Conservation (phyloP, 1,140 invertebrate genomes). For the Coelopa frigida region DNA sequence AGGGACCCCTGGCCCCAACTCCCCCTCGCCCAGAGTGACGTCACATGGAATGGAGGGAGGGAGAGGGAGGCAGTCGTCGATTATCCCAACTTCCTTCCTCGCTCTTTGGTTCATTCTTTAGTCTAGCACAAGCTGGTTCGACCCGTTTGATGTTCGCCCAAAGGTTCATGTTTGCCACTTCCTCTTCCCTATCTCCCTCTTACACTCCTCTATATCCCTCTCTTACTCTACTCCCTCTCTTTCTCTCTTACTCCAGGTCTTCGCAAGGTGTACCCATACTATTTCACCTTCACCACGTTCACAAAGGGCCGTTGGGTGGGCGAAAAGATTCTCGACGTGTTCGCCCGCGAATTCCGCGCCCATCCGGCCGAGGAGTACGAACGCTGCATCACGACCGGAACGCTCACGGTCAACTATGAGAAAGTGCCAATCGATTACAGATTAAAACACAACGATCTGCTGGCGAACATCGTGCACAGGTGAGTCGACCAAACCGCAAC, state of each 20-base stretch:
- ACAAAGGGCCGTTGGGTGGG: conserved; percentile 97
- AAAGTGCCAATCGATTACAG: conserved; percentile 86
- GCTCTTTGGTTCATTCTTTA: no score
- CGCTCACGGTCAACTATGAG: conserved; percentile 91
- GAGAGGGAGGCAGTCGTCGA: no score
- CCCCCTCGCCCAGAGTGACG: no score
- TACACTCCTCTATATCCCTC: background rate
- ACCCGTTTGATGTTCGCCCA: no score
- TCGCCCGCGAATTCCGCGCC: conserved; percentile 86
- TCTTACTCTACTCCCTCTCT: background rate
- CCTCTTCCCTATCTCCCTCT: background rate
- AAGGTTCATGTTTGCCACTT: no score
- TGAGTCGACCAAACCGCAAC: conserved; percentile 42
- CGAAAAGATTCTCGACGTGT: conserved; percentile 89
- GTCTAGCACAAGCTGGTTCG: no score
- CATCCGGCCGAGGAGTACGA: conserved; percentile 89
- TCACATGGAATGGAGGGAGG: no score
- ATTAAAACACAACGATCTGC: conserved; percentile 87
- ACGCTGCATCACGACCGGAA: conserved; percentile 81
- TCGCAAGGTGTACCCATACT: conserved; percentile 97
- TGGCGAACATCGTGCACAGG: conserved; percentile 94
- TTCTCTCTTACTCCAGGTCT: conserved; percentile 60
- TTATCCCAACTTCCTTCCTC: no score
- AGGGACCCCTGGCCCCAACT: no score
- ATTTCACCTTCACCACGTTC: conserved; percentile 94